Conservation (phyloP, 2,888 invertebrate species). For the Polydrusus pterygomalis region DNA sequence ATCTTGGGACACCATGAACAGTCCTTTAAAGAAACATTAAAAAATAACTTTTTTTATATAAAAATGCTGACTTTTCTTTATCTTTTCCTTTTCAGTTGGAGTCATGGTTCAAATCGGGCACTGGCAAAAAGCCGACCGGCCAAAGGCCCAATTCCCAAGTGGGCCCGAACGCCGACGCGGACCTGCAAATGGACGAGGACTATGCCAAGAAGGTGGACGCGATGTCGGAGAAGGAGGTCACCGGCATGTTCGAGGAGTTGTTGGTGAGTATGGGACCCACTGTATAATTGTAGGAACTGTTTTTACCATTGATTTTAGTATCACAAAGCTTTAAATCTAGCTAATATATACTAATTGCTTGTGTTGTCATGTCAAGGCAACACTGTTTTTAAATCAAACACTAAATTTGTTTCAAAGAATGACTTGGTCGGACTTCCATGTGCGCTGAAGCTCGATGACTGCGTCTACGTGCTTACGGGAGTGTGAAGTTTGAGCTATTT, state of each 20-base stretch:
- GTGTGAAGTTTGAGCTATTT: too few relatives aligned
- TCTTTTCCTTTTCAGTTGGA: slow-evolving; percentile 66
- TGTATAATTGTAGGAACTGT: neutral
- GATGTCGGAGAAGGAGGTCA: slow-evolving; percentile 81
- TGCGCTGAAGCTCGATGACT: too few relatives aligned
- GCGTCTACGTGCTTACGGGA: too few relatives aligned
- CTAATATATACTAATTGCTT: too few relatives aligned
- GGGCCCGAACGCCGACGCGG: slow-evolving; percentile 73
- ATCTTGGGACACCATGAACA: too few relatives aligned
- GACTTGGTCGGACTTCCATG: too few relatives aligned
- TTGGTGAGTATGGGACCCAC: slow-evolving; percentile 74
- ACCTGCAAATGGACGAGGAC: slow-evolving; percentile 77
- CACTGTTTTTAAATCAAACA: too few relatives aligned
- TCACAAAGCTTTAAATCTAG: too few relatives aligned
- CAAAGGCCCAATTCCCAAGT: slow-evolving; percentile 67
- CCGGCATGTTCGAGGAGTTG: slow-evolving; percentile 86
- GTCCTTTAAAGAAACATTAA: too few relatives aligned
- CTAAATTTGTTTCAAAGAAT: too few relatives aligned
- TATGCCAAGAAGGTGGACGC: slow-evolving; percentile 77
- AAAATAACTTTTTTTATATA: neutral
- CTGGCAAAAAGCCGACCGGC: slow-evolving; percentile 66
- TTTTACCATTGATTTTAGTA: too few relatives aligned
- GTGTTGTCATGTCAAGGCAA: too few relatives aligned
- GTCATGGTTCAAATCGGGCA: slow-evolving; percentile 68
- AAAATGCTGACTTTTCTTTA: neutral